These are phyloP conservation scores for Pseudolaguvia tuberculata DNA, from an alignment of 2,113 vertebrate genomes.

Conservation along the genomic window DNA sequence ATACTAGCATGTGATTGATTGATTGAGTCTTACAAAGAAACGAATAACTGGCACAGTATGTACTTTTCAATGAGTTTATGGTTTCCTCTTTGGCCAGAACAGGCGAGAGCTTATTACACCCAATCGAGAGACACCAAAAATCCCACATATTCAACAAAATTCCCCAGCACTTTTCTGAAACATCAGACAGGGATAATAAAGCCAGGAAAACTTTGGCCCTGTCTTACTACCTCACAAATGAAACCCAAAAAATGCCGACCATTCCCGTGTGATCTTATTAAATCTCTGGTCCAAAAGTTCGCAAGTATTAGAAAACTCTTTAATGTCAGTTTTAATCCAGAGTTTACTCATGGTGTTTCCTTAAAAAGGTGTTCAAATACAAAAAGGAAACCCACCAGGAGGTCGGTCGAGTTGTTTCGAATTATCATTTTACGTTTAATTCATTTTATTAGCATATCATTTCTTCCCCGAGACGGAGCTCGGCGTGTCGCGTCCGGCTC, in stretches of 20 bases:
- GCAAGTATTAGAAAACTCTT: slow-evolving; percentile 45
- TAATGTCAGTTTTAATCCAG: slow-evolving; percentile 47
- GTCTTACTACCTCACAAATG: slow-evolving; percentile 32
- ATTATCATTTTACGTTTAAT: no score
- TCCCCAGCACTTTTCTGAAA: slow-evolving; percentile 3
- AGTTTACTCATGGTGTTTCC: slow-evolving; percentile 16
- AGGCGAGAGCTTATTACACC: not conserved
- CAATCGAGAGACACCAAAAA: slow-evolving; percentile 6
- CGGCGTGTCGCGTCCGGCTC: no score
- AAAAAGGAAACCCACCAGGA: slow-evolving; percentile 54
- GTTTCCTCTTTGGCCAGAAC: not conserved
- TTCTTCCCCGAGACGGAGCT: no score
- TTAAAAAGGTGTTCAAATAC: slow-evolving; percentile 53
- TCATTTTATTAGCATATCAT: no score
- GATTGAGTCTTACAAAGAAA: not conserved
- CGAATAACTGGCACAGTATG: not conserved
- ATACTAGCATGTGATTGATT: not conserved
- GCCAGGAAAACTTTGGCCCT: slow-evolving; percentile 48
- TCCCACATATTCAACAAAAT: slow-evolving; percentile 10
- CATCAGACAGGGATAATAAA: not conserved
- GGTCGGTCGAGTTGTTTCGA: no score
- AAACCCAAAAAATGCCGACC: slow-evolving; percentile 34
- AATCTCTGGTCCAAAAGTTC: slow-evolving; percentile 48
- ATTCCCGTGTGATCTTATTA: slow-evolving; percentile 51
- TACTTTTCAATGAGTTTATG: not conserved